Base-by-base conservation (phyloP, 2,888 invertebrate species). In the Eueremaeus valkanovi region DNA sequence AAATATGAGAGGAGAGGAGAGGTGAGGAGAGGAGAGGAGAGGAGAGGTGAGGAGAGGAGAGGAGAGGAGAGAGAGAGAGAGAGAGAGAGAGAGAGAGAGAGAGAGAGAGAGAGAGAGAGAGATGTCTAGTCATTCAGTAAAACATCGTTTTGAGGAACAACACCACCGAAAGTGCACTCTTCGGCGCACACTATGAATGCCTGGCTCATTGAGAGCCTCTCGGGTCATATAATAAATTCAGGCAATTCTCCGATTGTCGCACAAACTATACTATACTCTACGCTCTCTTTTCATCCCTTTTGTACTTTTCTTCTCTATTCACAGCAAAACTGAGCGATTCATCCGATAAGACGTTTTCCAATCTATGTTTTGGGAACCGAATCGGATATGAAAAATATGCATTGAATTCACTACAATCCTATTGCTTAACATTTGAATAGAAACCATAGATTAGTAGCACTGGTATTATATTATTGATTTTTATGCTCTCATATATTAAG, bases 151-250 rank as follows among this genome's bases (percentile, higher is more conserved):
- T 63, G 31, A 33, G 63, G 63, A 36, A 55, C 55, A 27, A 63
- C 63, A 63, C 63, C 63, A 42, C 72, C 18, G n/a, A 72, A 45
- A 49, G 72, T 72, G 45, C 72, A 72, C 72, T 72, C 72, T n/a
- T n/a, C 21, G 24, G 45, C 45, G 29, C 8, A 45, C 72, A 42
- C 40, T 49, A 55, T 72, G 72, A 72, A 72, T 72, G 72, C 45
- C 33, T 33, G 5, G 33, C 55, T 61, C 33, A 63, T 63, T 63
- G 63, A 63, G 63, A 13, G n/a, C n/a, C 63, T 63, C 63, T 63
- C 63, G 33, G 63, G 29, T 33, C 63, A 33, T 63, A 63, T 63
- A 63, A 68, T 68, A 68, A 68, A 68, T 68, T 68, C n/a, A 40
- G 36, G 36, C 68, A 21, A 68, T 42, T 40, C 42, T 16, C 33